These are phyloP conservation scores for Alfaro cultratus DNA, from an alignment of 2,797 vertebrate genomes.

Conservation along the genomic window DNA sequence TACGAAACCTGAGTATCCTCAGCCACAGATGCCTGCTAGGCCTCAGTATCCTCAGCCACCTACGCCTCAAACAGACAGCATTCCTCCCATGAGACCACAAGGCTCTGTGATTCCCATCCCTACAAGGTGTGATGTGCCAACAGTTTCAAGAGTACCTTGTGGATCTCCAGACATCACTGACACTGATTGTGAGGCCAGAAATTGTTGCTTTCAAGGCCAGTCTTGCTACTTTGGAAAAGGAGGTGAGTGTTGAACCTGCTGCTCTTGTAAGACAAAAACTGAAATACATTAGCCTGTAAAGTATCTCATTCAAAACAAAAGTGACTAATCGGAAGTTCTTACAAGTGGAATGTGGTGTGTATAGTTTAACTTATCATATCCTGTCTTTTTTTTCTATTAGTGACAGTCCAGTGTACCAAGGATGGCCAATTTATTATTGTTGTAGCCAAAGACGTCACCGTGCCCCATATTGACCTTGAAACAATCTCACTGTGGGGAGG, in stretches of 20 bases:
- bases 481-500: slow-evolving; percentile 55
- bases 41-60: background rate
- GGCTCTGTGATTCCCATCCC: accelerated
- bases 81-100: background rate
- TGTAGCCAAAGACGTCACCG: slow-evolving; percentile 67
- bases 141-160: slow-evolving; percentile 59
- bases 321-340: background rate
- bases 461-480: slow-evolving; percentile 65
- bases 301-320: background rate
- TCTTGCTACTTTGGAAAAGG: slow-evolving; percentile 74
- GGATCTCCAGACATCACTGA: slow-evolving; percentile 47
- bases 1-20: background rate
- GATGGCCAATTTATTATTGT: slow-evolving; percentile 77
- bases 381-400: slow-evolving; percentile 44
- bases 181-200: slow-evolving; percentile 52
- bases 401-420: slow-evolving; percentile 79
- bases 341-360: background rate
- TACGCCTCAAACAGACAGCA: background rate
- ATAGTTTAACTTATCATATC: background rate
- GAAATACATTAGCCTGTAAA: background rate
- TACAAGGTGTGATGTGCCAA: slow-evolving; percentile 56
- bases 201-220: slow-evolving; percentile 70
- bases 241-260: slow-evolving; percentile 47
- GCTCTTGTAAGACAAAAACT: background rate
- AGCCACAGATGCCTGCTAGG: background rate